A percentile compares a stretch with the other conserved stretches of the same genome.
phyloP scores from a whole-genome alignment of 2,797 vertebrate genomes.

The Sebastes kiyomatsui region DNA sequence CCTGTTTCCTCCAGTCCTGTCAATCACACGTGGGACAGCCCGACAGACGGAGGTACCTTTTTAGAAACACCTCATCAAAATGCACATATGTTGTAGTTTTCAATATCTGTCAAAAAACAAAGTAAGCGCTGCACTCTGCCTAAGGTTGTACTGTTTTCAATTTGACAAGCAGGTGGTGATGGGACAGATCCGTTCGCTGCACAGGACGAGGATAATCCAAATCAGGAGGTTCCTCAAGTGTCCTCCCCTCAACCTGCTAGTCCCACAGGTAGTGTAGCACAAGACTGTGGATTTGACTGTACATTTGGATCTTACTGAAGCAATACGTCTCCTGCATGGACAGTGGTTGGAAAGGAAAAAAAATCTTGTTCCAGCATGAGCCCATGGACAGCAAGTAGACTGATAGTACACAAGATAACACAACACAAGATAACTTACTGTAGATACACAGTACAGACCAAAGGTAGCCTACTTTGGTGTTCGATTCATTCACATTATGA shows the following conservation, averaged over 20 bases:
- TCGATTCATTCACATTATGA: background rate
- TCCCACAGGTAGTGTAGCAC: slow-evolving; percentile 71
- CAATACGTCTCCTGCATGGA: background rate
- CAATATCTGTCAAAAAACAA: background rate
- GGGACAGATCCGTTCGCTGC: slow-evolving; percentile 68
- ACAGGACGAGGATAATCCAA: slow-evolving; percentile 57
- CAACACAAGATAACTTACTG: background rate
- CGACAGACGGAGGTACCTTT: slow-evolving; percentile 58
- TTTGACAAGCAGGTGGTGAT: slow-evolving; percentile 39
- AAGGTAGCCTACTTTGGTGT: background rate
- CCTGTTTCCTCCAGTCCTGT: slow-evolving; percentile 55
- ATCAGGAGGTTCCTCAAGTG: slow-evolving; percentile 55
- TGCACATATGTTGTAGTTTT: background rate
- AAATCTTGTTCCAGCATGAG: background rate
- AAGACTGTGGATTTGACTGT: background rate
- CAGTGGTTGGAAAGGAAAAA: background rate
- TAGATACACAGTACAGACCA: background rate
- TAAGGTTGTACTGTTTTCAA: background rate
- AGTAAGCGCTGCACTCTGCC: background rate
- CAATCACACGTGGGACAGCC: slow-evolving; percentile 72
- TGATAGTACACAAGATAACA: too few species aligned
- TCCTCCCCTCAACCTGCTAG: slow-evolving; percentile 67
- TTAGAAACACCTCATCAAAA: background rate
- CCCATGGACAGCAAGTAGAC: background rate
- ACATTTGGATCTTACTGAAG: background rate